A percentile compares a stretch with the other conserved stretches of the same genome.
These are phyloP conservation scores for Drepana arcuata DNA, from an alignment of 1,140 invertebrate genomes.

Conservation along the genomic window DNA sequence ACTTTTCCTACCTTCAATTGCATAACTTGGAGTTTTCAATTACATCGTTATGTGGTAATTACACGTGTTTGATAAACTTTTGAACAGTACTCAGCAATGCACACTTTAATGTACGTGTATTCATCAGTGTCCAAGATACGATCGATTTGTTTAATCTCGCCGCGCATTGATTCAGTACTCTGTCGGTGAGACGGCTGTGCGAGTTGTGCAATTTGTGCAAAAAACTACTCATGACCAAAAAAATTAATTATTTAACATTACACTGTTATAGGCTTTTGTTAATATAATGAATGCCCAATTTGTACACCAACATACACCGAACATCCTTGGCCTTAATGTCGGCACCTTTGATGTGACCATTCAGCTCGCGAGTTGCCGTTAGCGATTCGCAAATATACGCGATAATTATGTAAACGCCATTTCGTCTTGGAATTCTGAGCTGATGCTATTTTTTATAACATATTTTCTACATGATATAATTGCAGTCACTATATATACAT, in stretches of 20 bases:
- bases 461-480: no score
- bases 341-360: constrained; percentile 40
- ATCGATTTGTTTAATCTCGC: constrained; percentile 2
- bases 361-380: constrained; percentile 27
- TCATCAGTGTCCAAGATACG: not conserved
- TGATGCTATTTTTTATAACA: no score
- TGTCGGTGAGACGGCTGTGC: constrained; percentile 4
- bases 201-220: constrained; percentile 18
- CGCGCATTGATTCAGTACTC: constrained; percentile 5
- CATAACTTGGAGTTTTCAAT: no score
- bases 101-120: no score
- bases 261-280: constrained; percentile 49
- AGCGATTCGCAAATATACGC: constrained; percentile 36
- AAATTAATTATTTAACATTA: constrained; percentile 47
- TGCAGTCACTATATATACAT: no score
- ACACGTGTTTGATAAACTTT: no score
- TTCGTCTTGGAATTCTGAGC: no score
- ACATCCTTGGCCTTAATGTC: constrained; percentile 54
- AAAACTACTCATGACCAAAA: constrained; percentile 19
- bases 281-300: constrained; percentile 50
- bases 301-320: constrained; percentile 35
- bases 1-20: no score
- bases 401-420: constrained; percentile 27
- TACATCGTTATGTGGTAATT: no score
- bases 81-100: no score